Conservation (phyloP, 2,113 vertebrate species). For the Progne subis region DNA sequence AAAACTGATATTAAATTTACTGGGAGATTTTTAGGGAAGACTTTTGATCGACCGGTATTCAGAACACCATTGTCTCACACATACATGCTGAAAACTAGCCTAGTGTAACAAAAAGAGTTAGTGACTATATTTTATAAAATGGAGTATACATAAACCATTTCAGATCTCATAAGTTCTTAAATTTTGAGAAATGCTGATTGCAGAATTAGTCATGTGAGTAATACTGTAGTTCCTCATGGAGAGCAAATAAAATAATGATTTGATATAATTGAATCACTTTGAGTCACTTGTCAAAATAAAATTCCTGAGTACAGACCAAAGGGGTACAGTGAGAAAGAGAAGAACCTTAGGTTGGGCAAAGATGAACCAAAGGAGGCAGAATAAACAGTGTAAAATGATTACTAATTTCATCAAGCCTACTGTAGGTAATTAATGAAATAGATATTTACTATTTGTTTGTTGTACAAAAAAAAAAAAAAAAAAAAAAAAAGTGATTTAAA, state of each 20-base stretch:
- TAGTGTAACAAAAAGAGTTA: neutral
- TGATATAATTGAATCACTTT: neutral
- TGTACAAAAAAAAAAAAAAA: neutral
- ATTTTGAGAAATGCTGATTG: neutral
- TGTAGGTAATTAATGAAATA: neutral
- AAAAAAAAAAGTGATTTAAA: neutral
- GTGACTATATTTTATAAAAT: neutral
- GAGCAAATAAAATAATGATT: neutral
- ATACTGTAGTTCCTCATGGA: neutral
- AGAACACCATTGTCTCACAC: neutral
- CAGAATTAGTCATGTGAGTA: neutral
- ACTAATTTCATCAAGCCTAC: neutral
- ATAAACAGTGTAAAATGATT: neutral
- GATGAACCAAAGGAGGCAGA: neutral
- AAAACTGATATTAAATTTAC: neutral
- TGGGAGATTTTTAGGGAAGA: neutral
- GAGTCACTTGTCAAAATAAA: neutral
- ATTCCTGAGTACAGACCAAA: neutral
- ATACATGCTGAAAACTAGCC: neutral
- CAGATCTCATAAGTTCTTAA: neutral
- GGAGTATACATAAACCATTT: neutral
- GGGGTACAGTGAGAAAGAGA: neutral
- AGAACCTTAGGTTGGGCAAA: neutral
- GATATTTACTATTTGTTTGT: neutral
- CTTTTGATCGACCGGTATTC: rapidly evolving